phyloP scores from a whole-genome alignment of 2,888 invertebrate genomes.

The Argyresthia goedartella region DNA sequence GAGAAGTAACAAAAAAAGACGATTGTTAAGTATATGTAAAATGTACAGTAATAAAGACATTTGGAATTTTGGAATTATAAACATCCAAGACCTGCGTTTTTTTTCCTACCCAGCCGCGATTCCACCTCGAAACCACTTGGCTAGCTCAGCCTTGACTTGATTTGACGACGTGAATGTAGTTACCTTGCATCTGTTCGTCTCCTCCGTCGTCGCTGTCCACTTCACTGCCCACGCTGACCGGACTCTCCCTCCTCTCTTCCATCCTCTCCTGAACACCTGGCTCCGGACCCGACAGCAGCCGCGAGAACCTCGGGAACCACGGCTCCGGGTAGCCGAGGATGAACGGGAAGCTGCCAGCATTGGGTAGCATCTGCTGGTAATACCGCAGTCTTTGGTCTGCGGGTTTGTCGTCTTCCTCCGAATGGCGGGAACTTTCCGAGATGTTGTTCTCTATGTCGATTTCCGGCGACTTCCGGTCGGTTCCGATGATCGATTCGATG shows the following conservation, averaged over 20 bases:
- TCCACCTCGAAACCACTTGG: too few species aligned
- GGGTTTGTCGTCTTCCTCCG: slow-evolving; percentile 54
- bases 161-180: too few species aligned
- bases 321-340: slow-evolving; percentile 58
- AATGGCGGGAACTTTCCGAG: slow-evolving; percentile 49
- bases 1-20: too few species aligned
- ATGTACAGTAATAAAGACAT: too few species aligned
- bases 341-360: slow-evolving; percentile 51
- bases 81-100: too few species aligned
- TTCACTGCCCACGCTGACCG: slow-evolving; percentile 60
- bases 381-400: slow-evolving; percentile 40
- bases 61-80: too few species aligned
- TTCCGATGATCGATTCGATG: slow-evolving; percentile 72
- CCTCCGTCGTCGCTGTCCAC: slow-evolving; percentile 50
- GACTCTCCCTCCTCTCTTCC: slow-evolving; percentile 54
- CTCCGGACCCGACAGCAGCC: slow-evolving; percentile 31
- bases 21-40: too few species aligned
- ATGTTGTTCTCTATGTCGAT: slow-evolving; percentile 60
- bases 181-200: slow-evolving; percentile 55
- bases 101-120: too few species aligned
- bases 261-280: slow-evolving; percentile 11
- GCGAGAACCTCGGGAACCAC: slow-evolving; percentile 36
- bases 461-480: slow-evolving; percentile 56
- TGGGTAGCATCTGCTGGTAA: slow-evolving; percentile 54
- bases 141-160: too few species aligned